Evolutionary conservation across 1,140 invertebrate genomes (phyloP), one percentile per base, ranked within the genome.

Genomic region (Drosophila elegans): DNA sequence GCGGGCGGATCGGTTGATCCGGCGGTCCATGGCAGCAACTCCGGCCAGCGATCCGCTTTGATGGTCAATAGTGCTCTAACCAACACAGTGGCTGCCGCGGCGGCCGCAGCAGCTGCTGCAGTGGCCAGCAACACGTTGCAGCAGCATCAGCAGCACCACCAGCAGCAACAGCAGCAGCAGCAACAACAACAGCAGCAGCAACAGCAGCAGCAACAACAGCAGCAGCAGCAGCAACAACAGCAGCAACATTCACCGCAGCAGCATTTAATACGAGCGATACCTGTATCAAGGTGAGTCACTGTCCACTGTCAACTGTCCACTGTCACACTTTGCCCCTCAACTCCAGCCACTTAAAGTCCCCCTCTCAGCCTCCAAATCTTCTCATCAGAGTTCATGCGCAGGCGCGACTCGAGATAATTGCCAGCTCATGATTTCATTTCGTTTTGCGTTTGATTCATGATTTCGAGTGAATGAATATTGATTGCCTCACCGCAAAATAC

Each of bases 261-360:
- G 75, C 90, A 91, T 86, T 80, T 90, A 78, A 91, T 91, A 45
- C 80, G 91, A 36, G 88, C 91, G 13, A 92, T 92, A 80, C 90
- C 90, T 52, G 83, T 85, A 68, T 91, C 91, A 86, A 92, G 91
- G 91, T 91, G 56, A 85, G 84, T 84, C 59, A 46, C 39, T 39
- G 45, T 38, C 39, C 16, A 21, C 16, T 21, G 16, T 21, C 16
- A 0, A 21, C 16, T 21, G 16, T 21, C 16, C 16, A 21, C 16
- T 39, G 45, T 38, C 39, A 36, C 39, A 29, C 25, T 11, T 2
- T 21, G 25, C 16, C 45, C 16, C 34, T 16, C 11, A 4, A 4
- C 16, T 21, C 13, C 21, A 41, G 12, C 59, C 11, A 46, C 5
- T 11, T 44, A 44, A 9, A 16, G 21, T 27, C 32, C 29, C 52